Percentiles rank a stretch among this genome's conserved stretches.
Evolutionary conservation across 2,888 invertebrate genomes (phyloP).

Genomic region (Limnephilus lunatus): DNA sequence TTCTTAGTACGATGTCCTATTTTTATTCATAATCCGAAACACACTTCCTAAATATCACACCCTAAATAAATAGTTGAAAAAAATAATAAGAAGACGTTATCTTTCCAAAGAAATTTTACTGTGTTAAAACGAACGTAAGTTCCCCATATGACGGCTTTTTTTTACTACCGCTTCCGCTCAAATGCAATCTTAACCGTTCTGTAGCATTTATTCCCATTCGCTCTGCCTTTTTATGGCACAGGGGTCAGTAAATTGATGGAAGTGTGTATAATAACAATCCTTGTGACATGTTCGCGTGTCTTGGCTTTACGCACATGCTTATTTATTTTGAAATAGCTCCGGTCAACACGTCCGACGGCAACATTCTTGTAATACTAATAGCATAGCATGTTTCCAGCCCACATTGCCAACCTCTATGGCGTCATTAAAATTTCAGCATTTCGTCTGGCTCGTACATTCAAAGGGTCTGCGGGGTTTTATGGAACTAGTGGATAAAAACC

Average conservation of each 20-base stretch:
- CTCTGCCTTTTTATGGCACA: background rate
- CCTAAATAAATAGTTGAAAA: background rate
- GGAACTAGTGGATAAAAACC: background rate
- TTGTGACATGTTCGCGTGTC: conserved; percentile 7
- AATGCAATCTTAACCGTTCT: background rate
- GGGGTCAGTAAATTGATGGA: background rate
- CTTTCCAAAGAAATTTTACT: background rate
- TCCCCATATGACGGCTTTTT: background rate
- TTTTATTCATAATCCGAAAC: background rate
- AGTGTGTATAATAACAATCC: background rate
- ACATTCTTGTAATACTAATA: conserved; percentile 35
- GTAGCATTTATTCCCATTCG: background rate
- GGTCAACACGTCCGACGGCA: background rate
- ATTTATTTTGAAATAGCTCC: background rate
- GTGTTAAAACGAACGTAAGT: background rate
- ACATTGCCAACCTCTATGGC: conserved; percentile 22
- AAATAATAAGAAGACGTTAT: background rate
- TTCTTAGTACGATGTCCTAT: background rate
- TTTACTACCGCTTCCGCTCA: background rate
- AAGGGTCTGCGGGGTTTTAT: conserved; percentile 22
- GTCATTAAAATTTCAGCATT: conserved; percentile 39
- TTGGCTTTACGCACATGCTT: background rate
- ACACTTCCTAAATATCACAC: too few relatives aligned
- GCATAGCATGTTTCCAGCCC: background rate
- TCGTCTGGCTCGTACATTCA: conserved; percentile 30